Evolutionary conservation across 2,113 vertebrate genomes (phyloP).

Genomic region (Bufo gargarizans): DNA sequence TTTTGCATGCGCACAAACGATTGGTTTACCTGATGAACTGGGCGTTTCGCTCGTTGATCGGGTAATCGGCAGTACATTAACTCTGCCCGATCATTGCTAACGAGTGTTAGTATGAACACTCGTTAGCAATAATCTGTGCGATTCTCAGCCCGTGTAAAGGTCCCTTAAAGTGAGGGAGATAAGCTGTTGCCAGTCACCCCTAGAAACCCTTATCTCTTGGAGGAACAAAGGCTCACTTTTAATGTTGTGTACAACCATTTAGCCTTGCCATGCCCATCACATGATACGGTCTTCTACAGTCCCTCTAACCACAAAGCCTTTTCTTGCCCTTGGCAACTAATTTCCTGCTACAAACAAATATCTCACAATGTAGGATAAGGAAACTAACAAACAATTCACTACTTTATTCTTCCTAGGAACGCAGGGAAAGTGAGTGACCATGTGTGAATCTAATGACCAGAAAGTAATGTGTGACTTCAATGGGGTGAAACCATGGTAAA

Average conservation of each 20-base stretch:
- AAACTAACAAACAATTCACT: constrained; percentile 12
- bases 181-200: too few species aligned
- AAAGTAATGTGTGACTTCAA: constrained; percentile 71
- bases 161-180: too few species aligned
- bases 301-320: not conserved
- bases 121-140: too few species aligned
- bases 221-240: not conserved
- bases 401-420: not conserved
- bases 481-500: constrained; percentile 68
- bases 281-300: not conserved
- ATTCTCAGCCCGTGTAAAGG: too few species aligned
- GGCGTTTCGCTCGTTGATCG: too few species aligned
- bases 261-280: not conserved
- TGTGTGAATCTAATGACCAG: constrained; percentile 62
- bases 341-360: not conserved
- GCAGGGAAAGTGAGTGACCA: constrained; percentile 14
- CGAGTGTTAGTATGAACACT: too few species aligned
- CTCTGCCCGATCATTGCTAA: too few species aligned
- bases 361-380: not conserved
- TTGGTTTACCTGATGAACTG: too few species aligned
- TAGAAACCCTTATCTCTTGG: too few species aligned
- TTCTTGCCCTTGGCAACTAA: constrained; percentile 16
- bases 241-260: not conserved
- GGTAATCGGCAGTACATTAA: too few species aligned
- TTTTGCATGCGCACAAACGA: too few species aligned